Evolutionary conservation across 2,797 vertebrate species (phyloP), one percentile per base, ranked within the genome.

Genomic region (Rhinophrynus dorsalis): DNA sequence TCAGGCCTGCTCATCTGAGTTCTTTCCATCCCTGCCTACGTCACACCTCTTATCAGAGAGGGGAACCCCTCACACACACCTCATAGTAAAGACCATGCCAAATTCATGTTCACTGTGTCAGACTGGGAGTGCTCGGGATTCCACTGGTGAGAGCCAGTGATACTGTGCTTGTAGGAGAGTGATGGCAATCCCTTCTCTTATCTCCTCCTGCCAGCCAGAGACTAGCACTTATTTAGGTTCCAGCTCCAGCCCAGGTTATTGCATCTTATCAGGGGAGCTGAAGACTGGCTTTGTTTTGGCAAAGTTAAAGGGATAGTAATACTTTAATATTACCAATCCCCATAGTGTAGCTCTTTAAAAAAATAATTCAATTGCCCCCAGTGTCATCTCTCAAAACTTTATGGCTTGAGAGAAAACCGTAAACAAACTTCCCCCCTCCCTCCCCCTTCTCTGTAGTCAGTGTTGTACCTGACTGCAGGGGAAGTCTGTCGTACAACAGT

Each of bases 181-280:
- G 40, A 3, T 67, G 76, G 45, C 66, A 68, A 63, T 78, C 68
- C 51, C 6, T n/a, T 12, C 24, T 17, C 54, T 77, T 86, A 88
- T 89, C 85, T 76, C 30, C 47, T 18, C 42, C 0, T 52, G 13
- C 65, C 81, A 81, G 38, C 15, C 74, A 45, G 74, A 6, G 27
- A 6, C 15, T 33, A 1, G 52, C 55, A 1, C 3, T 15, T 40
- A 17, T 18, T 10, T 17, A 4, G 29, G 11, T 40, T 40, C 13
- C 56, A 61, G 9, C 35, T 30, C 50, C 17, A n/a, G 15, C 24
- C 65, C 29, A 11, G 3, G n/a, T n/a, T 40, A 6, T 15, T 12
- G 6, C n/a, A 5, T n/a, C 37, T 40, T 40, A 12, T n/a, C n/a
- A n/a, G n/a, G n/a, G n/a, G n/a, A n/a, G n/a, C n/a, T n/a, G n/a